phyloP scores from a whole-genome alignment of 2,797 vertebrate genomes.

The Hapalemur alaotrensis region DNA sequence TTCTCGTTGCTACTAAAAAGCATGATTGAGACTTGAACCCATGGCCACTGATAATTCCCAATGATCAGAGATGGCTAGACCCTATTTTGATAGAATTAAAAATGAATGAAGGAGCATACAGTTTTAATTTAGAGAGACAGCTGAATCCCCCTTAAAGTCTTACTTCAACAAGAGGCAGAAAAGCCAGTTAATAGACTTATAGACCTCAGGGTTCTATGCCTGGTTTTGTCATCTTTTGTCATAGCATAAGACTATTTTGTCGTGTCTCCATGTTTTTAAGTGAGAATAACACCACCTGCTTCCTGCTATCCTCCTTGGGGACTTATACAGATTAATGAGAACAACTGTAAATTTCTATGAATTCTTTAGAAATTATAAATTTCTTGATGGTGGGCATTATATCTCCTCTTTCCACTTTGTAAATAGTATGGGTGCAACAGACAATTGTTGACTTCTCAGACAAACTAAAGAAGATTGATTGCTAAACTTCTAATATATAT shows the following conservation, averaged over 20 bases:
- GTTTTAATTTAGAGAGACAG: background rate
- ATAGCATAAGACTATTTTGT: background rate
- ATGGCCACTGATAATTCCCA: background rate
- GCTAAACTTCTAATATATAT: background rate
- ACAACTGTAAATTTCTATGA: background rate
- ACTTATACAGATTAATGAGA: background rate
- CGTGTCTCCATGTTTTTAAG: background rate
- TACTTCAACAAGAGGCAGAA: background rate
- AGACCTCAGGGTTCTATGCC: background rate
- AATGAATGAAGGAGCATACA: background rate
- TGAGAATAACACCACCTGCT: background rate
- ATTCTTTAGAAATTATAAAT: background rate
- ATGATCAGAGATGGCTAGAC: background rate
- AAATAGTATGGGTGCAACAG: background rate
- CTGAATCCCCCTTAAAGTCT: background rate
- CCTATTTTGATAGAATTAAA: background rate
- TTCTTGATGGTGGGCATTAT: background rate
- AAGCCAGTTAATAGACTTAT: background rate
- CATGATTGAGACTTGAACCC: background rate
- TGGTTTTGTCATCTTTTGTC: background rate
- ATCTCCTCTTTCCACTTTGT: background rate
- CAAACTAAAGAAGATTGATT: background rate
- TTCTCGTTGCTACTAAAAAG: background rate
- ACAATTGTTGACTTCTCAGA: background rate
- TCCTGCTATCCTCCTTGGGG: background rate